Evolutionary conservation across 2,113 vertebrate species (phyloP), one percentile per base, ranked within the genome.

Genomic region (Hypomesus transpacificus): DNA sequence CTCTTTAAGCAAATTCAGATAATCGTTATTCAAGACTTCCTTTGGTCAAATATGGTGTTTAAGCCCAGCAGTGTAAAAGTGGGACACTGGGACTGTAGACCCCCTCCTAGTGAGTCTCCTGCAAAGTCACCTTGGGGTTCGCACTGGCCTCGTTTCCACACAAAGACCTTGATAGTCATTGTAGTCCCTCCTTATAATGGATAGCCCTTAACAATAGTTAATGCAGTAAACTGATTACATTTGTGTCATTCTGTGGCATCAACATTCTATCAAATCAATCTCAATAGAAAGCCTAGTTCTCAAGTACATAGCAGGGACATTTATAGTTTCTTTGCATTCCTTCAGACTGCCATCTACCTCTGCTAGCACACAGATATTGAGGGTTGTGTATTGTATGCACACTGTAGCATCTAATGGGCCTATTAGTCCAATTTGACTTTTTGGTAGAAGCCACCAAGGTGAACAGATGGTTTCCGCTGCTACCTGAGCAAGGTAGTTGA

Each of bases 1-100:
- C 80, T 65, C 67, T 78, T 78, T 68, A 75, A 74, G 78, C 57
- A 28, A 68, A n/a, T 14, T 4, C n/a, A 18, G 69, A n/a, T 16
- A 54, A 68, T 63, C 22, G n/a, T 1, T 4, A 53, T 28, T 26
- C 21, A 4, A 31, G 53, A 24, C 20, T 58, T 31, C 16, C 11
- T 31, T 26, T 26, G 67, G 80, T 71, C 64, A 67, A 82, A 79
- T 62, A 68, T 34, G 17, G 52, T 62, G 39, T 46, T 46, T 69
- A 59, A 70, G 53, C 66, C 34, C 78, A 53, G 70, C 73, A 56
- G 31, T 26, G n/a, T 14, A 14, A 50, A 57, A 5, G 18, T 69
- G 56, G 4, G 57, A 70, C 58, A 26, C 34, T 58, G 28, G 61
- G 61, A 34, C 17, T 11, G 16, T 34, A n/a, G 28, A 26, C 59